phyloP scores from a whole-genome alignment of 2,888 invertebrate genomes.

The Monochamus alternatus region DNA sequence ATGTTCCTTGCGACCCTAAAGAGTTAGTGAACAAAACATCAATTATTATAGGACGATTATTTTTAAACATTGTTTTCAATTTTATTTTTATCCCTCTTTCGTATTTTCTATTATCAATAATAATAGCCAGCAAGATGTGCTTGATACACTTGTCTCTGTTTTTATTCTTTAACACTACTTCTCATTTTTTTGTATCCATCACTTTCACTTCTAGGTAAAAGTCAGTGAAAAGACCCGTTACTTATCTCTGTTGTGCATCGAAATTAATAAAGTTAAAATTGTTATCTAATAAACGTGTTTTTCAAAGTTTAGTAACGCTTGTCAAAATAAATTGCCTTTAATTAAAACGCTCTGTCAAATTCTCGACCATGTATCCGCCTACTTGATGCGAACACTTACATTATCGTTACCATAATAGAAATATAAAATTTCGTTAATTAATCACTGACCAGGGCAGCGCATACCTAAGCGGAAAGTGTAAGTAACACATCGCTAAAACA shows the following conservation, averaged over 20 bases:
- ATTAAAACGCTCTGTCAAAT: slow-evolving; percentile 23
- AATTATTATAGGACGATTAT: too few relatives aligned
- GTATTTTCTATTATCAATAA: too few relatives aligned
- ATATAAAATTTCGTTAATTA: slow-evolving; percentile 22
- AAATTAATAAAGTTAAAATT: slow-evolving; percentile 10
- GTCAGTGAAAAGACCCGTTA: too few relatives aligned
- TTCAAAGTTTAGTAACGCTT: slow-evolving; percentile 25
- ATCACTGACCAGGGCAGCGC: background rate
- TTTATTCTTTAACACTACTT: too few relatives aligned
- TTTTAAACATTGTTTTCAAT: too few relatives aligned
- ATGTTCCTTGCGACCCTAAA: too few relatives aligned
- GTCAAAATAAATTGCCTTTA: slow-evolving; percentile 28
- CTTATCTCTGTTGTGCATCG: background rate
- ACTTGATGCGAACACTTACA: slow-evolving; percentile 22
- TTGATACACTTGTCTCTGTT: too few relatives aligned
- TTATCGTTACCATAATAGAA: slow-evolving; percentile 19
- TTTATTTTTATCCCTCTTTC: too few relatives aligned
- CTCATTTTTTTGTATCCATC: too few relatives aligned
- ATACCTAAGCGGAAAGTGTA: background rate
- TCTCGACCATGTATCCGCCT: slow-evolving; percentile 19
- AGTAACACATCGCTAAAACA: slow-evolving; percentile 18
- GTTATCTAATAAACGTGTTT: slow-evolving; percentile 23
- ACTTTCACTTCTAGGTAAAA: too few relatives aligned
- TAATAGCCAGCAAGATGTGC: too few relatives aligned
- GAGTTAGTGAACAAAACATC: too few relatives aligned